Evolutionary conservation across 92 coral and sea anemone species (phyloP).

Genomic region (Phenganax marumi): DNA sequence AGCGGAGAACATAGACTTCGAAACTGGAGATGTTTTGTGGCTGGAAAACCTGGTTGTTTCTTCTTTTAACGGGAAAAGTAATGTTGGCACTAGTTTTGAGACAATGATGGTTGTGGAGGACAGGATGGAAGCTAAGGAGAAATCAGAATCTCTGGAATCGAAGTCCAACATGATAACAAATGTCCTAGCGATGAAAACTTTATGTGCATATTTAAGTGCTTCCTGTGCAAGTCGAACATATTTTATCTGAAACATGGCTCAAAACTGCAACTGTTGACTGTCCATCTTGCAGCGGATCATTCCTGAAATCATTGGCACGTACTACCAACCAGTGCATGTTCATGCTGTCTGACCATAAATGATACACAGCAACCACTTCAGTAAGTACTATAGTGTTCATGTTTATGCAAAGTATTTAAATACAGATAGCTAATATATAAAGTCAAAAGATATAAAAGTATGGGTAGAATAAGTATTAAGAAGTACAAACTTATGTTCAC

Average conservation of each 20-base stretch:
- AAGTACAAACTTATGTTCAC: too few species aligned
- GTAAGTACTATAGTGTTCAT: neutral
- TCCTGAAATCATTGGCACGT: neutral
- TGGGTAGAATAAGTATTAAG: too few species aligned
- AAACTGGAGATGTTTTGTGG: neutral
- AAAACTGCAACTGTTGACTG: neutral
- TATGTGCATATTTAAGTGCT: neutral
- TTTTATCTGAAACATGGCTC: neutral
- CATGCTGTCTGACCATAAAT: neutral
- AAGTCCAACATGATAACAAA: neutral
- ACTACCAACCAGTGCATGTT: neutral
- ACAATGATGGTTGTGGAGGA: neutral
- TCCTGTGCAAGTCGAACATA: neutral
- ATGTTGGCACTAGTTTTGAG: neutral
- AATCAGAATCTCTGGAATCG: neutral
- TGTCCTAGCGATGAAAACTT: neutral
- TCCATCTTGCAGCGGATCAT: neutral
- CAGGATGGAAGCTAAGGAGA: neutral
- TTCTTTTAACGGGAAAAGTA: neutral
- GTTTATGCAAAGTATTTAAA: too few species aligned
- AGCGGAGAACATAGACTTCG: neutral
- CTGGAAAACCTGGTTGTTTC: neutral
- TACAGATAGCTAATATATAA: too few species aligned
- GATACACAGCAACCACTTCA: neutral
- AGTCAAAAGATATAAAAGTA: too few species aligned